phyloP scores from a whole-genome alignment of 2,113 vertebrate species.

The Antechinus stuartii region DNA sequence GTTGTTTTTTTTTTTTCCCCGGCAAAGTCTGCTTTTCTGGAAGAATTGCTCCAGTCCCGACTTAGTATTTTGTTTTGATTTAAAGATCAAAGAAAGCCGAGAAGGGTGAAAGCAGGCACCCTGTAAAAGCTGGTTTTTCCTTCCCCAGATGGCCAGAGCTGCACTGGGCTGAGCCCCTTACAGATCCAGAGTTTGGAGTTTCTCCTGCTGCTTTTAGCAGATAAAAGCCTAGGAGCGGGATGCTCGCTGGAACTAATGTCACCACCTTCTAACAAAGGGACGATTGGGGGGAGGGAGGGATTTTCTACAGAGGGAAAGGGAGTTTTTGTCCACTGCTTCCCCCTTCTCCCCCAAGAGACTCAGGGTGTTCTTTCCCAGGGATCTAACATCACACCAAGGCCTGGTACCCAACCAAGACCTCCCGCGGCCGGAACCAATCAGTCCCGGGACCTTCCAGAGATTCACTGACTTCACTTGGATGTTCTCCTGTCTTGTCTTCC shows the following conservation, averaged over 20 bases:
- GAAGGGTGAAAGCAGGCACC: not conserved
- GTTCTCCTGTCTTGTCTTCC: not conserved
- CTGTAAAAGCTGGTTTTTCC: not conserved
- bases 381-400: not conserved
- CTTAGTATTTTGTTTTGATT: not conserved
- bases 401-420: not conserved
- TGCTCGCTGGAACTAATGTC: not conserved
- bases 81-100: not conserved
- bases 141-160: not conserved
- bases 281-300: not conserved
- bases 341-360: not conserved
- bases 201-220: not conserved
- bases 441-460: not conserved
- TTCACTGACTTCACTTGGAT: not conserved
- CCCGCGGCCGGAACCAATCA: not conserved
- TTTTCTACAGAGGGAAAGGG: not conserved
- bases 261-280: not conserved
- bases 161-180: not conserved
- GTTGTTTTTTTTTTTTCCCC: too few relatives aligned
- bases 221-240: not conserved
- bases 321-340: not conserved
- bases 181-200: not conserved
- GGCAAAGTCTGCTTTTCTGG: not conserved
- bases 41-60: not conserved
- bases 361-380: not conserved